phyloP scores from a whole-genome alignment of 2,113 vertebrate genomes.

The Lamprologus lemairii region DNA sequence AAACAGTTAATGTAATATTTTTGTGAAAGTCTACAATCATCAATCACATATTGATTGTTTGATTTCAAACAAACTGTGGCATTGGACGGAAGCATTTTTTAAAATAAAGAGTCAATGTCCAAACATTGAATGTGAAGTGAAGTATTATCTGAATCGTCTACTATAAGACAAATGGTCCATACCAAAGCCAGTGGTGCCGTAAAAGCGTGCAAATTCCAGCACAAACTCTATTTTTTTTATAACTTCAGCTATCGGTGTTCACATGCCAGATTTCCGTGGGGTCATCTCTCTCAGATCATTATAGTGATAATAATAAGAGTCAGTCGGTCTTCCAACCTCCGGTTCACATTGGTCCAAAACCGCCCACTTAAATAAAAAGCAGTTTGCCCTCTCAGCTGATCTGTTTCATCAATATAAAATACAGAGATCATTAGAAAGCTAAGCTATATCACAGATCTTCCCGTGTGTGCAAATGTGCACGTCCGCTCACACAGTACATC shows the following conservation, averaged over 20 bases:
- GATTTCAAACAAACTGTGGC: neutral
- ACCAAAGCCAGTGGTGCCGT: neutral
- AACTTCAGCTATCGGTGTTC: neutral
- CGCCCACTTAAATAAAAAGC: constrained; percentile 52
- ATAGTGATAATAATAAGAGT: constrained; percentile 50
- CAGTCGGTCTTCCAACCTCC: constrained; percentile 51
- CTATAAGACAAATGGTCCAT: neutral
- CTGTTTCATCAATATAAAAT: constrained; percentile 64
- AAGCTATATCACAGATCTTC: constrained; percentile 60
- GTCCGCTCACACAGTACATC: constrained; percentile 1
- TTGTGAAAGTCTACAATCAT: neutral
- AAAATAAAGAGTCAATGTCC: neutral
- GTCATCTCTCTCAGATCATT: constrained; percentile 48
- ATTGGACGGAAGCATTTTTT: neutral
- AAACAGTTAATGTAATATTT: neutral
- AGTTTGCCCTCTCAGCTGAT: constrained; percentile 63
- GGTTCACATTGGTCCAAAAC: constrained; percentile 60
- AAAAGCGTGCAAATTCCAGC: neutral
- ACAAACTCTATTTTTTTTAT: neutral
- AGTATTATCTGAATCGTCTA: neutral
- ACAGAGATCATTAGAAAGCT: constrained; percentile 65
- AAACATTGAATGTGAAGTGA: neutral
- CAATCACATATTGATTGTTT: neutral
- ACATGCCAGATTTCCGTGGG: constrained; percentile 40
- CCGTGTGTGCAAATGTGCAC: constrained; percentile 13